Base-by-base conservation (phyloP, 2,113 vertebrate species). In the Myrmophylax atrothorax region DNA sequence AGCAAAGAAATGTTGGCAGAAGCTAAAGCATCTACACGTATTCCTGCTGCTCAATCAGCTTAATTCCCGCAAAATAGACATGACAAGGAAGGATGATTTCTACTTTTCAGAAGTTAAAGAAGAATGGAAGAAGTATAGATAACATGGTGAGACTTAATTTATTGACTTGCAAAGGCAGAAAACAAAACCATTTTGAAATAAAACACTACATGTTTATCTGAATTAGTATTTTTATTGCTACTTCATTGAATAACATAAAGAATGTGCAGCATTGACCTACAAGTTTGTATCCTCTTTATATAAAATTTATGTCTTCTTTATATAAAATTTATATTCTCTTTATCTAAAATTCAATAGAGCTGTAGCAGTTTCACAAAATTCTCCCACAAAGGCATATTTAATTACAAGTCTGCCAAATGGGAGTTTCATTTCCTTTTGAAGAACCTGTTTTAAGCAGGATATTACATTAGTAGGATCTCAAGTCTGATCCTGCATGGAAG, bases 291-390 rank as follows among this genome's bases (percentile, higher is more conserved):
- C 18, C 9, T 49, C n/a, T 91, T 70, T 67, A 42, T 80, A 76
- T 60, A 88, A 90, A 84, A 81, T 72, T 49, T 60, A 25, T 64
- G 50, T 67, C 29, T 79, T 87, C 84, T 81, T 82, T 90, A 86
- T 81, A n/a, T 56, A 94, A 94, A 90, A 90, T 80, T 63, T 50
- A 83, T 83, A 67, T 88, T 69, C 24, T 80, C 64, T 87, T 96
- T 92, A 96, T 89, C 72, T 81, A 77, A 95, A 96, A 93, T 82
- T 85, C 94, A 96, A 93, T 40, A 64, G 47, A 76, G 37, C 29
- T 37, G 75, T 95, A 83, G 49, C 20, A 68, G 26, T 85, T 93
- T 78, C 63, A 88, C 63, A 83, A 94, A 88, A 90, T 67, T 93
- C 42, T 40, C 47, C 55, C 0, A 0, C 64, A 83, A 83, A 83